These are phyloP conservation scores for Sarcophaga bullata DNA, from an alignment of 1,140 invertebrate genomes.

Conservation along the genomic window DNA sequence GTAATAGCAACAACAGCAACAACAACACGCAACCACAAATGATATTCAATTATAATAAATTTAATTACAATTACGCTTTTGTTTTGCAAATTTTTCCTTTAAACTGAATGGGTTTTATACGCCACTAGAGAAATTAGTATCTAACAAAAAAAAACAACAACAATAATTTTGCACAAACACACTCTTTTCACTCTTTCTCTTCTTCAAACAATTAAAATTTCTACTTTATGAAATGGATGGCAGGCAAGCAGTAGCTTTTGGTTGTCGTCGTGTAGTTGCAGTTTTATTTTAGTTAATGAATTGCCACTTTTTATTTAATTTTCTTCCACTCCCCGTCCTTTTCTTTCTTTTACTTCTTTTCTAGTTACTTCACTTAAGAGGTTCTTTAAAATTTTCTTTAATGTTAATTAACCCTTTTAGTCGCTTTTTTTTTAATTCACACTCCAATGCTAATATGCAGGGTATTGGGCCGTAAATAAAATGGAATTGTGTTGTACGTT, in stretches of 20 bases:
- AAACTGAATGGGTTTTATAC: too few species aligned
- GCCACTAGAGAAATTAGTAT: not conserved
- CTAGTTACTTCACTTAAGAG: not conserved
- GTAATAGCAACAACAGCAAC: too few species aligned
- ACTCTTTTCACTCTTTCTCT: not conserved
- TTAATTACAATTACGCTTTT: conserved; percentile 14
- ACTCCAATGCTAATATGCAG: not conserved
- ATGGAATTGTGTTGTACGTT: not conserved
- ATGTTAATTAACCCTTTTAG: conserved; percentile 5
- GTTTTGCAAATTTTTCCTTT: conserved; percentile 1
- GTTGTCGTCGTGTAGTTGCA: not conserved
- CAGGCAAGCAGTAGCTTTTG: too few species aligned
- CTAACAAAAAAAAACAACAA: not conserved
- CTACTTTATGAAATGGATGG: not conserved
- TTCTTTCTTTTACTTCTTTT: too few species aligned
- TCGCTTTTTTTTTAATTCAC: not conserved
- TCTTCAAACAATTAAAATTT: conserved; percentile 27
- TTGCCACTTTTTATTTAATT: conserved; percentile 19
- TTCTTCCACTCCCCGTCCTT: not conserved
- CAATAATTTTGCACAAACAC: not conserved
- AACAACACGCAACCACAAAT: conserved; percentile 23
- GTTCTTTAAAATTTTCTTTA: not conserved
- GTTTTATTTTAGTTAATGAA: not conserved
- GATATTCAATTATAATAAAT: conserved; percentile 13
- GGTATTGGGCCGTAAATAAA: not conserved